Percentiles rank a stretch among this genome's conserved stretches.
Conservation (phyloP, 2,888 invertebrate species). For the Acanthosepion lycidas region DNA sequence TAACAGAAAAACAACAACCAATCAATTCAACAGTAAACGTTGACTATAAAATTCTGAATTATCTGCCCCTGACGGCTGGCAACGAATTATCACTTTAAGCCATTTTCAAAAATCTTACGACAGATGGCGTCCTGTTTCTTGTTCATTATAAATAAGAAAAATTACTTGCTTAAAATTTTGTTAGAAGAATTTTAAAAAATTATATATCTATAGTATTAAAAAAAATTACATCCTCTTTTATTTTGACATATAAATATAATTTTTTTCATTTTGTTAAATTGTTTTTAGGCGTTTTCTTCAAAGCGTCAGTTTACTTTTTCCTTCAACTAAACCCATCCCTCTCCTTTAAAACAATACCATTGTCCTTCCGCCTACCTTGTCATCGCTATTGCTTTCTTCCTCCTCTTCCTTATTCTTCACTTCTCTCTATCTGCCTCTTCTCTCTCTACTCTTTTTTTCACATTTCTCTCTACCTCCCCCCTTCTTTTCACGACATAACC, state of each 20-base stretch:
- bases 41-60: not conserved
- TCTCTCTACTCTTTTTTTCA: not conserved
- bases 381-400: not conserved
- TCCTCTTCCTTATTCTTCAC: not conserved
- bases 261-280: not conserved
- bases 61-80: not conserved
- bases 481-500: not conserved
- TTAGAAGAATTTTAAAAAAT: not conserved
- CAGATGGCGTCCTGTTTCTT: not conserved
- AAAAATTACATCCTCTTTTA: not conserved
- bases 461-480: not conserved
- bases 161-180: not conserved
- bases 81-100: not conserved
- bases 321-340: no score
- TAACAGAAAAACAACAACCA: not conserved
- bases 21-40: not conserved
- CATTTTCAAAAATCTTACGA: not conserved
- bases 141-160: not conserved
- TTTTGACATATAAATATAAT: not conserved
- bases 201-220: not conserved
- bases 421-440: not conserved
- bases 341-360: not conserved
- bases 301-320: not conserved
- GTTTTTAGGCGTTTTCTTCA: not conserved
- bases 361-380: not conserved